phyloP scores from a whole-genome alignment of 2,797 vertebrate species.

The Lithobates pipiens region DNA sequence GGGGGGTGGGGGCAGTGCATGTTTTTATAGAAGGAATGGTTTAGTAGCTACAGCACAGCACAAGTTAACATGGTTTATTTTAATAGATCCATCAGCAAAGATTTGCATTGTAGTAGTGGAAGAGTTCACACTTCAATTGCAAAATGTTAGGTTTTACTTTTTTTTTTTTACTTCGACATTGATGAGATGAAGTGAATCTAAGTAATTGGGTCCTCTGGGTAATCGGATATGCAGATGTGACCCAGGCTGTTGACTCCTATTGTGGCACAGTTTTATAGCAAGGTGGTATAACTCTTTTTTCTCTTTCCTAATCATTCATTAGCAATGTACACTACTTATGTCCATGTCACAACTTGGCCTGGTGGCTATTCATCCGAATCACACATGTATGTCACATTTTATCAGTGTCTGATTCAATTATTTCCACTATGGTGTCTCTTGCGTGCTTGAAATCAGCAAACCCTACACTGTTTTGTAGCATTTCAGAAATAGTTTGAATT shows the following conservation, averaged over 20 bases:
- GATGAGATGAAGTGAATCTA: constrained; percentile 21
- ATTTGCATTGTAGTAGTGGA: constrained; percentile 17
- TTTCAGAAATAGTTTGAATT: constrained; percentile 17
- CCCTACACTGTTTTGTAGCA: not conserved
- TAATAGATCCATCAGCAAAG: constrained; percentile 14
- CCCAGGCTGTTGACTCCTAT: constrained; percentile 26
- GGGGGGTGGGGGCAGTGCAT: not conserved
- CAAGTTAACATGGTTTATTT: constrained; percentile 7
- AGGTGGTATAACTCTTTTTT: not conserved
- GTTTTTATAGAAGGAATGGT: constrained; percentile 27
- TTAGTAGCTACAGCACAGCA: constrained; percentile 2
- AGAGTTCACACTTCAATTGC: not conserved
- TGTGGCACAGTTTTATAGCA: constrained; percentile 33
- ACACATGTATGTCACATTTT: constrained; percentile 31
- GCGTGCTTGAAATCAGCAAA: constrained; percentile 17
- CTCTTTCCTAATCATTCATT: not conserved
- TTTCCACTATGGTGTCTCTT: not conserved
- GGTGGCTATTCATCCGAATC: constrained; percentile 24
- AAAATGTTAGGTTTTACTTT: not conserved
- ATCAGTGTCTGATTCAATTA: constrained; percentile 44
- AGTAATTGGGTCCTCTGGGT: constrained; percentile 50
- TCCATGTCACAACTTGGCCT: constrained; percentile 25
- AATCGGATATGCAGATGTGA: constrained; percentile 49
- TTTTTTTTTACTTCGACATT: not conserved
- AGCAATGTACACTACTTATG: constrained; percentile 25